Conservation (phyloP, 1,140 invertebrate species). For the Araneus ventricosus region DNA sequence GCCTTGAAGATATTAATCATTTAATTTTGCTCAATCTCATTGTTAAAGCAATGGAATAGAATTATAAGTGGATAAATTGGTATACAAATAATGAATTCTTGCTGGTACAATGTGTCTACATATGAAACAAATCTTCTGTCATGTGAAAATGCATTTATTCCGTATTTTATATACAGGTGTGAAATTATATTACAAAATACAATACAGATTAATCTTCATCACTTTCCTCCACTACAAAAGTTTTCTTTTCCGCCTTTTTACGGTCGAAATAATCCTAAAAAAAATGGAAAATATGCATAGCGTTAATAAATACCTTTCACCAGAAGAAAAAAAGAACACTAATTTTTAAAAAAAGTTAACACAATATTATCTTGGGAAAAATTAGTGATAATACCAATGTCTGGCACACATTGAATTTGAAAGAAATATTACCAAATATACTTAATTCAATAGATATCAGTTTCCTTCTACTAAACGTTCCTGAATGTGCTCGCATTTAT, state of each 20-base stretch:
- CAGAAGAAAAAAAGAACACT: too few relatives aligned
- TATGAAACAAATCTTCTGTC: not conserved
- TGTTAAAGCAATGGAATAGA: not conserved
- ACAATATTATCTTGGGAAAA: too few relatives aligned
- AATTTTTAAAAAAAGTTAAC: too few relatives aligned
- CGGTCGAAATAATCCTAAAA: conserved; percentile 80
- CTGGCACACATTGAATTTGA: too few relatives aligned
- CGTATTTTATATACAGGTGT: not conserved
- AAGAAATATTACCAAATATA: too few relatives aligned
- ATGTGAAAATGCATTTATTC: not conserved
- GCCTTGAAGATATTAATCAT: not conserved
- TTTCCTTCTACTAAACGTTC: too few relatives aligned
- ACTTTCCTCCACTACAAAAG: conserved; percentile 79
- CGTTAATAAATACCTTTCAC: too few relatives aligned
- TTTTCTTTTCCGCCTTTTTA: conserved; percentile 78
- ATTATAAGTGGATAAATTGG: not conserved
- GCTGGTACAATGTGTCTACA: not conserved
- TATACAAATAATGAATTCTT: not conserved
- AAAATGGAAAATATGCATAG: too few relatives aligned
- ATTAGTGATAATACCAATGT: too few relatives aligned
- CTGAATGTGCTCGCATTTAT: too few relatives aligned
- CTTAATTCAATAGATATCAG: too few relatives aligned
- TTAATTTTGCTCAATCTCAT: not conserved
- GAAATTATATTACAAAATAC: not conserved
- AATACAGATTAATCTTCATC: conserved; percentile 71